Base-by-base conservation (phyloP, 2,113 vertebrate species). In the Prionailurus viverrinus region DNA sequence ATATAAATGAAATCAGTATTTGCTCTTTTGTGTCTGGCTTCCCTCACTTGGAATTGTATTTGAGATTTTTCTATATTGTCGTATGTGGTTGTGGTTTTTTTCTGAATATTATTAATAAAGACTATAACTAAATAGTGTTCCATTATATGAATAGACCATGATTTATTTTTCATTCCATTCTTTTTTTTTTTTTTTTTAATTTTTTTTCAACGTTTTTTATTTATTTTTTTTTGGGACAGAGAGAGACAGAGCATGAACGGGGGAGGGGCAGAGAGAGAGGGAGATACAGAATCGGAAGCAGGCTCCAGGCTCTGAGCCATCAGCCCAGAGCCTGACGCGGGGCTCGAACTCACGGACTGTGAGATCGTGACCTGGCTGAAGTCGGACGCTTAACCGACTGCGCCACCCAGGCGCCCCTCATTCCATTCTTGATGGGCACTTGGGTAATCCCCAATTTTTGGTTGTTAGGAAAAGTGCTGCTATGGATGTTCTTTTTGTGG, bases 121-220 rank as follows among this genome's bases (percentile, higher is more conserved):
- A 41, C 0, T 79, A n/a, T 87, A 53, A 73, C 53, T 91, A 95
- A 66, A 29, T 65, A 92, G 63, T 85, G 39, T 63, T 92, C 25
- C 13, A 51, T 76, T 83, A 63, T 78, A 16, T 93, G 41, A 48
- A 78, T 90, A 82, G 16, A 76, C 19, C 31, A 86, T 23, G 16
- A 58, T 41, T 90, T 82, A 61, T 41, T 93, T 96, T 96, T 89
- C n/a, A 78, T 87, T 90, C 6, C 29, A n/a, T 93, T 94, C 61
- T 93, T 97, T n/a, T n/a, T n/a, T n/a, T n/a, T n/a, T n/a, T n/a
- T n/a, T n/a, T n/a, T n/a, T n/a, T n/a, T n/a, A n/a, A n/a, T n/a
- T n/a, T n/a, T n/a, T n/a, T n/a, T n/a, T n/a, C n/a, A n/a, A n/a
- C n/a, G n/a, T n/a, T n/a, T n/a, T n/a, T n/a, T n/a, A n/a, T n/a